Conservation (phyloP, 2,888 invertebrate species). For the Pegoplata infirma region DNA sequence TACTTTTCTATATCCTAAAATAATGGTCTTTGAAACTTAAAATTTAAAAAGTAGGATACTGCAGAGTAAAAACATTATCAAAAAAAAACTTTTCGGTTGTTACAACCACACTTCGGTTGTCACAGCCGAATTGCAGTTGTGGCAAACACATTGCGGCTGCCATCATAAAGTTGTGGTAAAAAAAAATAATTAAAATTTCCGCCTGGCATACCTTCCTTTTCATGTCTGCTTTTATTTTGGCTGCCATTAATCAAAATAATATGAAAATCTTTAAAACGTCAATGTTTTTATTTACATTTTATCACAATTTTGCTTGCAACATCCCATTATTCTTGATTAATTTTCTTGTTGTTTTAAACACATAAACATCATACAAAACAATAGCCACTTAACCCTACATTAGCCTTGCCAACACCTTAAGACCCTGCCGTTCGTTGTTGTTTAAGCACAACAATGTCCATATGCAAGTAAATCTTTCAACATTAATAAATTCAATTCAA, state of each 20-base stretch:
- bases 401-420: slow-evolving; percentile 60
- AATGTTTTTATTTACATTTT: slow-evolving; percentile 33
- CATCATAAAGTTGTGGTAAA: no score
- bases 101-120: no score
- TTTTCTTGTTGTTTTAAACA: slow-evolving; percentile 42
- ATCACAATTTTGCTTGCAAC: slow-evolving; percentile 49
- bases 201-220: neutral
- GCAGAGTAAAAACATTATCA: no score
- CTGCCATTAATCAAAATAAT: slow-evolving; percentile 54
- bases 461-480: slow-evolving; percentile 8
- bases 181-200: no score
- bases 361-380: slow-evolving; percentile 36
- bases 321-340: slow-evolving; percentile 55
- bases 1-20: no score
- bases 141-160: no score
- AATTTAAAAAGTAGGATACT: no score
- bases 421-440: neutral
- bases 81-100: no score
- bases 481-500: slow-evolving; percentile 16
- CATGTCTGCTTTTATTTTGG: neutral
- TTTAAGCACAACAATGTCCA: slow-evolving; percentile 14
- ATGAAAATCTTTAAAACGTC: slow-evolving; percentile 22
- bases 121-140: no score
- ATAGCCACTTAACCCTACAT: slow-evolving; percentile 61
- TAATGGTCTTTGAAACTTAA: no score